Conservation (phyloP, 2,888 invertebrate genomes). For the Troides helena region DNA sequence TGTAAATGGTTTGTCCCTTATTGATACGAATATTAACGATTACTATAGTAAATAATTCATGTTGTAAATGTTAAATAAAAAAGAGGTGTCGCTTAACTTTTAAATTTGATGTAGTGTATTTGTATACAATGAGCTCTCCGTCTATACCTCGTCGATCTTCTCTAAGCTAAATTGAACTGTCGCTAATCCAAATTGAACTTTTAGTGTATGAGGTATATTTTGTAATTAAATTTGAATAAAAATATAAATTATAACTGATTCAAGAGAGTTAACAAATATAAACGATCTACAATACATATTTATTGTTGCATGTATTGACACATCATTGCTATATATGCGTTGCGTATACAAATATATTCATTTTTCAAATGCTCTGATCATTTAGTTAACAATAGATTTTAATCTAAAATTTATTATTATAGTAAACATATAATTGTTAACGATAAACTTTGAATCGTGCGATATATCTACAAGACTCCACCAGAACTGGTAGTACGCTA, state of each 20-base stretch:
- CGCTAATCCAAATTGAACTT: constrained; percentile 30
- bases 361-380: too few relatives aligned
- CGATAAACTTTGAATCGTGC: too few relatives aligned
- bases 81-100: neutral
- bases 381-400: too few relatives aligned
- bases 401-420: too few relatives aligned
- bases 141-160: constrained; percentile 23
- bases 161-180: constrained; percentile 30
- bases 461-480: too few relatives aligned
- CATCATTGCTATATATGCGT: too few relatives aligned
- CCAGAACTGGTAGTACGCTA: too few relatives aligned
- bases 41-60: neutral
- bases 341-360: too few relatives aligned
- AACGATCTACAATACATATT: neutral
- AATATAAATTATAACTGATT: constrained; percentile 1
- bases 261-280: neutral
- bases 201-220: constrained; percentile 28
- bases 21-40: neutral
- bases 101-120: constrained; percentile 16
- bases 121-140: constrained; percentile 23
- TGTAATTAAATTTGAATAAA: constrained; percentile 22
- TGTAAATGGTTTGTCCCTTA: too few relatives aligned
- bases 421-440: too few relatives aligned
- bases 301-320: too few relatives aligned
- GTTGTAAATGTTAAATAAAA: neutral